A percentile compares a stretch with the other conserved stretches of the same genome.
phyloP scores from a whole-genome alignment of 1,140 invertebrate genomes.

The Nixonia krombeini region DNA sequence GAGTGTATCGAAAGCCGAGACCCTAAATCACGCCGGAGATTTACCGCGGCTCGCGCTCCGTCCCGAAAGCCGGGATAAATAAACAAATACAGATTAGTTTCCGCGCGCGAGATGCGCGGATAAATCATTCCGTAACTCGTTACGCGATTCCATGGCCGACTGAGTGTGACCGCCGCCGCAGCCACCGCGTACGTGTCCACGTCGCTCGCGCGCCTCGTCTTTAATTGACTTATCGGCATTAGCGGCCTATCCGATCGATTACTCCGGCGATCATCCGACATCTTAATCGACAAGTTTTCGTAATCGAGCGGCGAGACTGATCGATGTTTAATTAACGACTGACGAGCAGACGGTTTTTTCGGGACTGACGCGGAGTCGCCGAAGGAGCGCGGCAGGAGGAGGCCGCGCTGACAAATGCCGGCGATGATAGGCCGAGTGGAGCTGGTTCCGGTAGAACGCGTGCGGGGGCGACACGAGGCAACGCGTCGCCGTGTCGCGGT shows the following conservation, averaged over 20 bases:
- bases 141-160: slow-evolving; percentile 59
- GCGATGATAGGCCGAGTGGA: slow-evolving; percentile 24
- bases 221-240: slow-evolving; percentile 45
- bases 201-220: too few relatives aligned
- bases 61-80: slow-evolving; percentile 64
- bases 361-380: too few relatives aligned
- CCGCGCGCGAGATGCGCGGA: slow-evolving; percentile 50
- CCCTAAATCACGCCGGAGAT: slow-evolving; percentile 66
- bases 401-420: slow-evolving; percentile 48
- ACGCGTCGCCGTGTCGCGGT: slow-evolving; percentile 44
- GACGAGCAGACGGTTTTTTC: too few relatives aligned
- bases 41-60: slow-evolving; percentile 54
- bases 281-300: too few relatives aligned
- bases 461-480: slow-evolving; percentile 24
- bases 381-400: too few relatives aligned
- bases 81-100: slow-evolving; percentile 72
- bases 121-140: slow-evolving; percentile 70
- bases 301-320: too few relatives aligned
- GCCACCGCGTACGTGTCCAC: too few relatives aligned
- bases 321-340: too few relatives aligned
- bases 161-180: too few relatives aligned
- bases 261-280: not conserved
- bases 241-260: too few relatives aligned
- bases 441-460: slow-evolving; percentile 40
- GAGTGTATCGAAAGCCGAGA: slow-evolving; percentile 67